Conservation (phyloP, 2,888 invertebrate species). For the Melikaiella ostensackeni region DNA sequence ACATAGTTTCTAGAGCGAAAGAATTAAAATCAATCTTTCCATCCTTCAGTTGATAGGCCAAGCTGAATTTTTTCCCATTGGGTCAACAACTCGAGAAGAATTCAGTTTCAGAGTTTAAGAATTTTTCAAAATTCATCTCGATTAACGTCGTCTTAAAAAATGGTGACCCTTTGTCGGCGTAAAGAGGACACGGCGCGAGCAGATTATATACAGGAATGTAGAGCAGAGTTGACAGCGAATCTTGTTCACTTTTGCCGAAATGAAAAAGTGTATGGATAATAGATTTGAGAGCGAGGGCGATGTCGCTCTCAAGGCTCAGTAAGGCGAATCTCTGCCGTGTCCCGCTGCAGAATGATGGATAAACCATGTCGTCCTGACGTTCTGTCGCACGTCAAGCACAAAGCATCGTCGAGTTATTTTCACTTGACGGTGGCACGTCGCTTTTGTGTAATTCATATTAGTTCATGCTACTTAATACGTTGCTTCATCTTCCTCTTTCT, state of each 20-base stretch:
- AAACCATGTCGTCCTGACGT: conserved; percentile 66
- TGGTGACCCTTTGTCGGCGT: conserved; percentile 10
- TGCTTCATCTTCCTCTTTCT: conserved; percentile 39
- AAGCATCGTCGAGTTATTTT: conserved; percentile 70
- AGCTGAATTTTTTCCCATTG: background rate
- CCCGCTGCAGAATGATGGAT: conserved; percentile 71
- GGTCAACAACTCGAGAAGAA: background rate
- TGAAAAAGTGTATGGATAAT: conserved; percentile 49
- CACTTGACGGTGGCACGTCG: conserved; percentile 56
- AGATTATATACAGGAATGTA: conserved; percentile 12
- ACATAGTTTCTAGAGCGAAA: background rate
- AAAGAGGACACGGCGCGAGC: background rate
- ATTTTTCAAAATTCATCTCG: background rate
- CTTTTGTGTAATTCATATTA: conserved; percentile 62
- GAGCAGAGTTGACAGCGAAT: conserved; percentile 5
- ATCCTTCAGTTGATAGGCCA: background rate
- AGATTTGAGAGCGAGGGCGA: conserved; percentile 48
- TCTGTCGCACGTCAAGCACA: conserved; percentile 69
- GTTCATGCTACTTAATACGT: conserved; percentile 59
- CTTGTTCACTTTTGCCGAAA: conserved; percentile 37
- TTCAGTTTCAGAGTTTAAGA: background rate
- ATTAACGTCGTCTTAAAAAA: background rate
- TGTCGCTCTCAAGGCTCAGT: conserved; percentile 43
- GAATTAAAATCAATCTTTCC: background rate
- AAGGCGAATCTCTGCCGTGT: conserved; percentile 46